Base-by-base conservation (phyloP, 2,888 invertebrate species). In the Chirona hameri region DNA sequence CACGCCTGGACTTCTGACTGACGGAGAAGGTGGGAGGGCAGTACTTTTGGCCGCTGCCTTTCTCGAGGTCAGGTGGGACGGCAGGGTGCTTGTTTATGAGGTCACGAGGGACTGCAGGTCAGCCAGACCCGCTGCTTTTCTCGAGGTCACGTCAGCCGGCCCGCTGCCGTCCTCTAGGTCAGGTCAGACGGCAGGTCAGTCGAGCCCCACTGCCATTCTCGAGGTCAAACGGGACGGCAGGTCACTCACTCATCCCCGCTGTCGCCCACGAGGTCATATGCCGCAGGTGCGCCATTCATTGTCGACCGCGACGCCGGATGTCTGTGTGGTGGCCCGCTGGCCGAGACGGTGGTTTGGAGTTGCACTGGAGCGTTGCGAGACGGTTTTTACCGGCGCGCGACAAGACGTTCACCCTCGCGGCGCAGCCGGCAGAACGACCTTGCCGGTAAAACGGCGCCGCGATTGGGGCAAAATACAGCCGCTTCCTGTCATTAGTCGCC, bases 401-500 rank as follows among this genome's bases (percentile, higher is more conserved):
- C n/a, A 1, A 29, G 69, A 29, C 60, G 60, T 60, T 60, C 60
- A 60, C 60, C 60, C 69, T 15, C 27, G 4, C 1, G 21, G 76
- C 39, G 10, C 76, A 39, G 76, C 21, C 21, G 39, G 76, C 76
- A 76, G 21, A 76, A 39, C 76, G 76, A 15, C 72, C 72, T 76
- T 39, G 72, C 29, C 14, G 76, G 24, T 9, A 76, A 76, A 76
- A 39, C 76, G 76, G 15, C 21, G 39, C 76, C 39, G 39, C 76
- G 76, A 76, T 76, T 76, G 76, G 76, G 21, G 39, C 18, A 76
- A 76, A 76, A 76, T 39, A 21, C 76, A 29, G 21, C 76, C 21
- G 39, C 39, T 76, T 76, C 76, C 76, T 21, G 76, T 18, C 39
- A 76, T 76, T 76, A 76, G 0, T 9, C 21, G 76, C 5, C 31